Conservation (phyloP, 2,113 vertebrate species). For the Poecile atricapillus region DNA sequence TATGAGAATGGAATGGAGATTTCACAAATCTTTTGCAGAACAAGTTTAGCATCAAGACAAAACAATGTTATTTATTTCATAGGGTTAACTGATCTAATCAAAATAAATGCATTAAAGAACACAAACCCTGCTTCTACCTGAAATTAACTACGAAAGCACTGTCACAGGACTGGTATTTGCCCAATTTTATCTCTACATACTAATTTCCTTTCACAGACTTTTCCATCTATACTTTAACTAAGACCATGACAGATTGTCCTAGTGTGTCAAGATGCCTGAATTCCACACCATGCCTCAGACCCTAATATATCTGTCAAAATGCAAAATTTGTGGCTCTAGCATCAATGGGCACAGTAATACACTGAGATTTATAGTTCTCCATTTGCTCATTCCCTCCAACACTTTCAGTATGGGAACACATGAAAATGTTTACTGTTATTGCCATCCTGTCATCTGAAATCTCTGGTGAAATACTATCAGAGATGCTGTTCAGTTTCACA, state of each 20-base stretch:
- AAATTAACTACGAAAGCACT: neutral
- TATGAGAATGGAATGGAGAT: neutral
- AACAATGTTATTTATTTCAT: neutral
- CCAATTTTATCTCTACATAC: neutral
- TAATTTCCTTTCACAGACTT: neutral
- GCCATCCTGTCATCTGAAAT: neutral
- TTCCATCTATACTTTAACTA: neutral
- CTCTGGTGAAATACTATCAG: neutral
- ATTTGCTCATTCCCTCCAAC: neutral
- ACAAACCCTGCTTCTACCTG: neutral
- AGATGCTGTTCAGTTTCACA: neutral
- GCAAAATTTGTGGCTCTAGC: neutral
- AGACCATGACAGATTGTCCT: neutral
- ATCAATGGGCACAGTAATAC: neutral
- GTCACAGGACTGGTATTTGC: neutral
- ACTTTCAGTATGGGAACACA: neutral
- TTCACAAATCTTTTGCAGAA: neutral
- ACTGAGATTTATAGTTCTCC: neutral
- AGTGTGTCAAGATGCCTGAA: neutral
- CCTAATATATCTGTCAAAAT: slow-evolving; percentile 14
- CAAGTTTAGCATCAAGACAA: neutral
- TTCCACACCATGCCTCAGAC: neutral
- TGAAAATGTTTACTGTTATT: neutral
- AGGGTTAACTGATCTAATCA: neutral
- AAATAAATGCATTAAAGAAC: neutral